phyloP scores from a whole-genome alignment of 1,140 invertebrate species.

The Plutomurus gul region DNA sequence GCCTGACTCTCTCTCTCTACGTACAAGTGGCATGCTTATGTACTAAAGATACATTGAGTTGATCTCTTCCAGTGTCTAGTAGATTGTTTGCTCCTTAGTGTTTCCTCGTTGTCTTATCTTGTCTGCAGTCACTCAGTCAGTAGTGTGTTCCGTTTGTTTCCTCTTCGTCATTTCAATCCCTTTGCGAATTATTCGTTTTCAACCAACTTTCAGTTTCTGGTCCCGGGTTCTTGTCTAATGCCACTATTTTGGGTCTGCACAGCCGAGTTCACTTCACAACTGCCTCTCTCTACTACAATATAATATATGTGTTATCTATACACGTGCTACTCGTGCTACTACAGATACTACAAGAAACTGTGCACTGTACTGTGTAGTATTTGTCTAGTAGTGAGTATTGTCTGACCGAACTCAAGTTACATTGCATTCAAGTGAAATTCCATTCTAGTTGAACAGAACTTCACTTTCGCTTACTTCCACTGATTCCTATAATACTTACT shows the following conservation, averaged over 20 bases:
- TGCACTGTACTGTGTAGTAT: too few species aligned
- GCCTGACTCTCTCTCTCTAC: too few species aligned
- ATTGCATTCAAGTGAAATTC: not conserved
- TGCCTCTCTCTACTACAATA: too few species aligned
- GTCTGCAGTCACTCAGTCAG: slow-evolving; percentile 11
- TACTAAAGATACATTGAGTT: too few species aligned
- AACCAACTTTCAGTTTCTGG: not conserved
- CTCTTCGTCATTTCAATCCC: slow-evolving; percentile 14
- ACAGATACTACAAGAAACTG: too few species aligned
- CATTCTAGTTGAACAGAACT: not conserved
- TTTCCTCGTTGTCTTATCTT: slow-evolving; percentile 18
- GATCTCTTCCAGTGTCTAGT: not conserved
- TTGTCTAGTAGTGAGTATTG: not conserved
- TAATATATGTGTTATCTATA: too few species aligned
- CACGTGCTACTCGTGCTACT: too few species aligned
- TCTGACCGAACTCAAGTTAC: not conserved
- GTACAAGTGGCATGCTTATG: too few species aligned
- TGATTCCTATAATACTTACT: too few species aligned
- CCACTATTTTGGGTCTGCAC: not conserved
- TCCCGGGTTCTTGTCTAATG: not conserved
- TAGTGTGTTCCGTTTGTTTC: slow-evolving; percentile 20
- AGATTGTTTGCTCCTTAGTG: not conserved
- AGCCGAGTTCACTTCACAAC: too few species aligned
- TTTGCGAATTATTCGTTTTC: slow-evolving; percentile 19
- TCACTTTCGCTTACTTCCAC: not conserved